A percentile compares a stretch with the other conserved stretches of the same genome.
Conservation (phyloP, 1,140 invertebrate genomes). For the Uloborus diversus region DNA sequence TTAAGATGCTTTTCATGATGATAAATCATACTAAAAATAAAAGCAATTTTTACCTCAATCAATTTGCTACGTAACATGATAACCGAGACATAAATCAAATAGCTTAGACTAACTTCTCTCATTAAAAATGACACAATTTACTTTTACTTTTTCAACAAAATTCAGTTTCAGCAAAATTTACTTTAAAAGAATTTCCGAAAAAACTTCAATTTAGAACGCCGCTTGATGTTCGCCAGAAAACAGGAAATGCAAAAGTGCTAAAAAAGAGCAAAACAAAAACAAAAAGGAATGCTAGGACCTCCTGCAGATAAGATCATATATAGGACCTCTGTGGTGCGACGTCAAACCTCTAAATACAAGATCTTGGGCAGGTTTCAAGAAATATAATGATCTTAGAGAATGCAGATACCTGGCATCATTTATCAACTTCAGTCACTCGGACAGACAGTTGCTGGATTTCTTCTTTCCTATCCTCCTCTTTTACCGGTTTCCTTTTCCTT, state of each 20-base stretch:
- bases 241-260: neutral
- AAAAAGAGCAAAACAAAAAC: neutral
- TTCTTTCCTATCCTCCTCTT: neutral
- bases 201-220: neutral
- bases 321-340: constrained; percentile 11
- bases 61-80: too few relatives aligned
- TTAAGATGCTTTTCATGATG: too few relatives aligned
- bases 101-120: too few relatives aligned
- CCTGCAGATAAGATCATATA: constrained; percentile 38
- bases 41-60: too few relatives aligned
- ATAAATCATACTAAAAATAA: too few relatives aligned
- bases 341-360: constrained; percentile 39
- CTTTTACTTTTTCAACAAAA: too few relatives aligned
- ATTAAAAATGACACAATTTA: too few relatives aligned
- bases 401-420: constrained; percentile 36
- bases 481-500: neutral
- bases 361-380: constrained; percentile 32
- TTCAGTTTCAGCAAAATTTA: too few relatives aligned
- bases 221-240: neutral
- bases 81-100: too few relatives aligned
- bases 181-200: too few relatives aligned
- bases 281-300: neutral
- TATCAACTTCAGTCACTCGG: constrained; percentile 44
- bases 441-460: constrained; percentile 36
- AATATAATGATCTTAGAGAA: constrained; percentile 37